Evolutionary conservation across 1,140 invertebrate genomes (phyloP).

Genomic region (Apolygus lucorum): DNA sequence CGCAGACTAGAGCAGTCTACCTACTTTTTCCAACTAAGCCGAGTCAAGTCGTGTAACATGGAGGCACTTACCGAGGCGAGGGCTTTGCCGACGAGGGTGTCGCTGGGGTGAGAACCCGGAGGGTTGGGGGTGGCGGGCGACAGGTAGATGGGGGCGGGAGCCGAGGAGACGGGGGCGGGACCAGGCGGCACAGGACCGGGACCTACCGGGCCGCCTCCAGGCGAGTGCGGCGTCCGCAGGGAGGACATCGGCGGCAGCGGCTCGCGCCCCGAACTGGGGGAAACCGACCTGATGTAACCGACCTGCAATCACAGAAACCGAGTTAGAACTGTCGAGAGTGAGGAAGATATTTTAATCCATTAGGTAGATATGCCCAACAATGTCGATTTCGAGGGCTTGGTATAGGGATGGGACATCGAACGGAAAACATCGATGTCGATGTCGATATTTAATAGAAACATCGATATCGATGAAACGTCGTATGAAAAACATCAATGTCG

Average conservation of each 20-base stretch:
- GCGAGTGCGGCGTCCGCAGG: slow-evolving; percentile 53
- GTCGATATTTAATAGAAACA: too few species aligned
- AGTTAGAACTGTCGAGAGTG: too few species aligned
- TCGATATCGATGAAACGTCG: too few species aligned
- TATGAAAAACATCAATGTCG: too few species aligned
- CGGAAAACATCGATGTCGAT: background rate
- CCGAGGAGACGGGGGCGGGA: slow-evolving; percentile 37
- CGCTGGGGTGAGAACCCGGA: slow-evolving; percentile 49
- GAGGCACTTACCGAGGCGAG: slow-evolving; percentile 50
- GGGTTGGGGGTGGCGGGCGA: slow-evolving; percentile 40
- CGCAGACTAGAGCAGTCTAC: too few species aligned
- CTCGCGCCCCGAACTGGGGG: slow-evolving; percentile 39
- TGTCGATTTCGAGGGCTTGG: background rate
- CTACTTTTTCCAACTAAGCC: too few species aligned
- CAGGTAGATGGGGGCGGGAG: slow-evolving; percentile 45
- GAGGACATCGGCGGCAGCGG: slow-evolving; percentile 88
- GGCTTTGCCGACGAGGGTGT: slow-evolving; percentile 63
- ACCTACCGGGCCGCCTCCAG: slow-evolving; percentile 23
- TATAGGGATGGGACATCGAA: too few species aligned
- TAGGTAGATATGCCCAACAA: too few species aligned
- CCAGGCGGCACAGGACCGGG: background rate
- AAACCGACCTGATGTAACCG: slow-evolving; percentile 21
- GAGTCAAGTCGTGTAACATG: too few species aligned
- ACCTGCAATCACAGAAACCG: too few species aligned
- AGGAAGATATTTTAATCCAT: too few species aligned